Evolutionary conservation across 2,888 invertebrate genomes (phyloP), one percentile per base, ranked within the genome.

Genomic region (Gandaritis pyraliata): DNA sequence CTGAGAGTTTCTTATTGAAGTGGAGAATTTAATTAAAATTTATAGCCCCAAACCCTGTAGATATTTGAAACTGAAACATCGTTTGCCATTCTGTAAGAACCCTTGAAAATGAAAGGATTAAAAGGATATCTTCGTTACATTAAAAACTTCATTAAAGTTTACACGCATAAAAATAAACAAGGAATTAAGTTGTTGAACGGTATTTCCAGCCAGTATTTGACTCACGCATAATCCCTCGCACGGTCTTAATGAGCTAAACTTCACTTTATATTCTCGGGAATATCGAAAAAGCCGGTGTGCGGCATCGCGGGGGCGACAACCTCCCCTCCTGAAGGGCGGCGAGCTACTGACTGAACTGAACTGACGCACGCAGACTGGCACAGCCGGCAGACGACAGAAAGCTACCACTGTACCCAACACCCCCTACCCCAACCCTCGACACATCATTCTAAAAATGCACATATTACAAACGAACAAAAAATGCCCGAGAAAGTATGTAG

Each of bases 361-460:
- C 75, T 74, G 72, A n/a, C n/a, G n/a, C n/a, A 70, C 75, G 77
- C 74, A 78, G 74, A 76, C 78, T 76, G 74, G 72, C 74, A 65
- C 64, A 55, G 69, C 70, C 74, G 72, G 71, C 73, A 75, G 72
- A 70, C 74, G 79, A 79, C 78, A 84, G 82, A 84, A 86, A 81
- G 79, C 81, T 78, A 70, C 76, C 76, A n/a, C n/a, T n/a, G 70
- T 77, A 66, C 76, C 75, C 69, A 76, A 74, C 81, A 80, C 82
- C 83, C 83, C 81, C 75, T 82, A 78, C 74, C 81, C 78, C 68
- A 71, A 73, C 76, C 78, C 83, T 78, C 74, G 76, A 78, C 82
- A 80, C 77, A 76, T 77, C 78, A 76, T 78, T 76, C 72, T 74
- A 75, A 86, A 81, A 87, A 88, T 88, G 86, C 88, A 90, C 86